Base-by-base conservation (phyloP, 2,113 vertebrate genomes). In the Accipiter cooperii region DNA sequence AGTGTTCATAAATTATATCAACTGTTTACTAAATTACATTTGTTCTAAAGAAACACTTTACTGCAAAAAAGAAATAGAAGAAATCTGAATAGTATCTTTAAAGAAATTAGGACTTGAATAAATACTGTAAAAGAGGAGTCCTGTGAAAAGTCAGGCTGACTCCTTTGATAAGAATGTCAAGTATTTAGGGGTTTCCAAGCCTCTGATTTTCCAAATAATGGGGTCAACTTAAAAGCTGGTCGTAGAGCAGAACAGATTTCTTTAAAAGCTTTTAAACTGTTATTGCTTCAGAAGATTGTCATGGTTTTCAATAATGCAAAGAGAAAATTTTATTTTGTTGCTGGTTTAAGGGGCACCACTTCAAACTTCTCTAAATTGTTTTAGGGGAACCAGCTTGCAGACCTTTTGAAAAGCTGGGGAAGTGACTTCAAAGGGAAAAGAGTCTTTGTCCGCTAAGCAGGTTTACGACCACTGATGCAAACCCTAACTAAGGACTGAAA, bases 381-480 rank as follows among this genome's bases (percentile, higher is more conserved):
- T 97, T 94, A 94, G 97, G 92, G 95, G 90, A 97, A 98, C 86
- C 66, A 65, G 93, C 96, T 97, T 85, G 81, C 91, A 95, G 95
- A 79, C 71, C 90, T 96, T 98, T 98, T 98, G 98, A 98, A 98
- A 98, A 97, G 96, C 97, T 73, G 89, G 91, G 94, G 97, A 97
- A 96, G 57, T 74, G 84, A 98, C 98, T 98, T 98, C 98, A 98
- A 98, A 98, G 98, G 89, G 92, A 95, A 96, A 54, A 65, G 57
- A 76, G 95, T 85, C 98, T 98, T 98, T 98, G 98, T 98, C 96
- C 26, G 0, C 96, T 97, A 97, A 97, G 97, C 98, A 98, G 98
- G 98, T 98, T 98, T 98, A 98, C 87, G 96, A 97, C 90, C 89
- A 97, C 93, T 98, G 98, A 98, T 98, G 97, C 98, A 98, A 98